Percentiles rank a stretch among this genome's conserved stretches.
These are phyloP conservation scores for Ctenicera cuprea DNA, from an alignment of 2,888 invertebrate species.

Conservation along the genomic window DNA sequence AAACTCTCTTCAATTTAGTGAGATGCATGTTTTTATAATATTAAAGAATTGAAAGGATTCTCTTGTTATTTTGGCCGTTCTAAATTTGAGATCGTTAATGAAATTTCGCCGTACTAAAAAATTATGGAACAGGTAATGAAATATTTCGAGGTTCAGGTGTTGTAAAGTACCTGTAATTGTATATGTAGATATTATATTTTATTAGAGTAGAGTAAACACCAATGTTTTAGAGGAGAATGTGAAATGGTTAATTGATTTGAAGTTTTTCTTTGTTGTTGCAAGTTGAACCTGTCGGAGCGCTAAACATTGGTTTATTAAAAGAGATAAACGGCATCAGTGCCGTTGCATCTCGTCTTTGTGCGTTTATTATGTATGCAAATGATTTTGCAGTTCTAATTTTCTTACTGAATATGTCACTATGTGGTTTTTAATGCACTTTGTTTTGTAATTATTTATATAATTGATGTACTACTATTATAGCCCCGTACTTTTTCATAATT, in stretches of 20 bases:
- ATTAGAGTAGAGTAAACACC: conserved; percentile 44
- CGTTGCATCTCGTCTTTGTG: background rate
- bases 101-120: background rate
- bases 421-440: conserved; percentile 18
- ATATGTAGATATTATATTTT: conserved; percentile 43
- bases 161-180: conserved; percentile 50
- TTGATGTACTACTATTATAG: conserved; percentile 2
- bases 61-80: no score
- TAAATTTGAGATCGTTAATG: background rate
- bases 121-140: conserved; percentile 25
- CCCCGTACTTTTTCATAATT: conserved; percentile 3
- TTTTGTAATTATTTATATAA: conserved; percentile 21
- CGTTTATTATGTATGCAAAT: background rate
- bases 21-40: background rate
- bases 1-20: conserved; percentile 33
- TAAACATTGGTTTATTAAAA: no score
- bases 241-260: background rate
- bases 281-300: background rate
- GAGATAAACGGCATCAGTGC: no score
- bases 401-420: background rate
- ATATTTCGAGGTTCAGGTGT: conserved; percentile 35
- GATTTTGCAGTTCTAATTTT: background rate
- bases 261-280: conserved; percentile 17
- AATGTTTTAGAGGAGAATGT: conserved; percentile 32
- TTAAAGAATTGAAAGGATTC: background rate